Conservation (phyloP, 2,888 invertebrate species). For the Strigamia crassipes region DNA sequence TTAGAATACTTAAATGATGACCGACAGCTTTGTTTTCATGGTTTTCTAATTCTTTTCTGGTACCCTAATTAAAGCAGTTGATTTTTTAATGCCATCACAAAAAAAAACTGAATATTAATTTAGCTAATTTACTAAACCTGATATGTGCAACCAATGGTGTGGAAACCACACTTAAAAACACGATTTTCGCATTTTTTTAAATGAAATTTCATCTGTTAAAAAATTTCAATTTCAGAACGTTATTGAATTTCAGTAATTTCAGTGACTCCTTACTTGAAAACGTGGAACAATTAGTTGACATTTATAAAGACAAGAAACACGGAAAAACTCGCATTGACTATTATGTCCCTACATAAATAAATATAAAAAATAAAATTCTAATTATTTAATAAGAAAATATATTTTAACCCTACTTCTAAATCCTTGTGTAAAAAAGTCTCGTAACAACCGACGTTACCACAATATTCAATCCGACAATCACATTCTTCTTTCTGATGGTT, state of each 20-base stretch:
- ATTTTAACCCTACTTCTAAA: too few relatives aligned
- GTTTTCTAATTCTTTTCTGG: background rate
- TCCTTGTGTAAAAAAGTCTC: too few relatives aligned
- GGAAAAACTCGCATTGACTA: background rate
- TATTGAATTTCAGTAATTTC: background rate
- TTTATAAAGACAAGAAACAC: background rate
- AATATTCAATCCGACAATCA: background rate
- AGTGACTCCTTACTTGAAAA: background rate
- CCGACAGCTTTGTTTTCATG: background rate
- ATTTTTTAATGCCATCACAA: too few relatives aligned
- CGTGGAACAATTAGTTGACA: background rate
- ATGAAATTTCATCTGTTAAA: background rate
- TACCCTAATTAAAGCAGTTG: background rate
- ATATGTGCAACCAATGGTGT: too few relatives aligned
- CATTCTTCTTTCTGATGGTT: background rate
- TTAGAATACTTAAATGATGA: background rate
- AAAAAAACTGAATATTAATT: too few relatives aligned
- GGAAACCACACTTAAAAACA: background rate
- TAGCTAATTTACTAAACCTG: too few relatives aligned
- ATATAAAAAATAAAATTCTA: background rate
- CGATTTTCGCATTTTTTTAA: background rate
- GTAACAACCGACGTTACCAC: background rate
- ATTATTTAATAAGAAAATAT: too few relatives aligned
- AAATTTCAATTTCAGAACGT: background rate
- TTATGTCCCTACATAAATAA: background rate